phyloP scores from a whole-genome alignment of 53 echinoderm and acorn worm species.

The Arbacia lixula region DNA sequence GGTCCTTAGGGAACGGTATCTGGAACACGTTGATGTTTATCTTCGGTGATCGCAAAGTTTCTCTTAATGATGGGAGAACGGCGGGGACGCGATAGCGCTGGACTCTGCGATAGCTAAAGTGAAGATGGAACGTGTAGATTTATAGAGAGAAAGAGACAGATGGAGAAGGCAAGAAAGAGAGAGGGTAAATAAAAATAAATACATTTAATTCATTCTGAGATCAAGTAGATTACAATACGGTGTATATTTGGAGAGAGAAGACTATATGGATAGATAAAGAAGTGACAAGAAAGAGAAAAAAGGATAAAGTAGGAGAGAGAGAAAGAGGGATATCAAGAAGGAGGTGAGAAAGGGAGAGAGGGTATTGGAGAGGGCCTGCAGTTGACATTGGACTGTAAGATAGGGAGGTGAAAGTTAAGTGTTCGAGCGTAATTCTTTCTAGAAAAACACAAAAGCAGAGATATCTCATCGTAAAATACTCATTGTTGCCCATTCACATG shows the following conservation, averaged over 20 bases:
- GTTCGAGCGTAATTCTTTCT: too few relatives aligned
- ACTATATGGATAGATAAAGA: not conserved
- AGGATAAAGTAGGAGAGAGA: not conserved
- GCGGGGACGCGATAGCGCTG: too few relatives aligned
- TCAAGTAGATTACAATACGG: too few relatives aligned
- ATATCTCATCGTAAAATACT: too few relatives aligned
- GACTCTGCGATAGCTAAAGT: too few relatives aligned
- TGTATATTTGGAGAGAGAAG: too few relatives aligned
- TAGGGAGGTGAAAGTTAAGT: not conserved
- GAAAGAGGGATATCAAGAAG: not conserved
- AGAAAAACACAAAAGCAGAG: too few relatives aligned
- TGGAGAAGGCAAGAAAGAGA: not conserved
- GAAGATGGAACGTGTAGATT: too few relatives aligned
- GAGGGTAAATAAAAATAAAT: not conserved
- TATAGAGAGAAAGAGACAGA: not conserved
- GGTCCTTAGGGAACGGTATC: conserved; percentile 31
- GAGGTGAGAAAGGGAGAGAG: not conserved
- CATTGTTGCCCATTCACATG: too few relatives aligned
- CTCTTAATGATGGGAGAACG: too few relatives aligned
- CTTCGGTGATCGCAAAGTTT: conserved; percentile 16
- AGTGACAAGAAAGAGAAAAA: not conserved
- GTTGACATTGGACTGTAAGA: not conserved
- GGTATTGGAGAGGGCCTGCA: not conserved
- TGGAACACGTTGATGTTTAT: conserved; percentile 51
- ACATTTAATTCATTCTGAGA: too few relatives aligned